A percentile compares a stretch with the other conserved stretches of the same genome.
phyloP scores from a whole-genome alignment of 2,888 invertebrate species.

The Candidula unifasciata region DNA sequence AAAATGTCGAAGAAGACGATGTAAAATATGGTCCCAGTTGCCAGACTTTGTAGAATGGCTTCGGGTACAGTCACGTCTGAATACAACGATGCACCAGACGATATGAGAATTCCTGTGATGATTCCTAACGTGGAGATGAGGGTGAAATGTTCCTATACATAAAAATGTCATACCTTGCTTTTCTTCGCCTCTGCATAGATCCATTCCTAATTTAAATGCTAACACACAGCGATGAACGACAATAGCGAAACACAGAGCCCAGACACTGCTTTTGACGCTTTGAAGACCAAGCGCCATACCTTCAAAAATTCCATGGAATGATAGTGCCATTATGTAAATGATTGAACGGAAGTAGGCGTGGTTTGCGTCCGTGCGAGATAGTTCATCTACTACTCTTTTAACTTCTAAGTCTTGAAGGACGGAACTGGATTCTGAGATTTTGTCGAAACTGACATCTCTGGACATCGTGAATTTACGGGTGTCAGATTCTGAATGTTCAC shows the following conservation, averaged over 20 bases:
- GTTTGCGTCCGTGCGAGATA: slow-evolving; percentile 63
- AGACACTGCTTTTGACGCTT: slow-evolving; percentile 67
- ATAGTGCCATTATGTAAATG: slow-evolving; percentile 68
- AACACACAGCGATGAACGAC: slow-evolving; percentile 68
- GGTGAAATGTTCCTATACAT: slow-evolving; percentile 69
- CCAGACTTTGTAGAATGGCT: slow-evolving; percentile 70
- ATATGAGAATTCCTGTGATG: slow-evolving; percentile 68
- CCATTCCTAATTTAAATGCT: slow-evolving; percentile 69
- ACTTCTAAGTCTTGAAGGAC: slow-evolving; percentile 63
- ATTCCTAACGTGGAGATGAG: slow-evolving; percentile 69
- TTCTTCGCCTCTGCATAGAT: slow-evolving; percentile 67
- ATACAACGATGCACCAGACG: slow-evolving; percentile 70
- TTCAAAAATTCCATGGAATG: slow-evolving; percentile 73
- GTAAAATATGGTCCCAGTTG: slow-evolving; percentile 72
- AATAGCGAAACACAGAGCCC: slow-evolving; percentile 71
- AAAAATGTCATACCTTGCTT: slow-evolving; percentile 68
- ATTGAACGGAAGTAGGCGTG: slow-evolving; percentile 68
- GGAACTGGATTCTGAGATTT: slow-evolving; percentile 47
- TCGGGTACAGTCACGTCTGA: slow-evolving; percentile 70
- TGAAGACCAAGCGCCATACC: slow-evolving; percentile 72
- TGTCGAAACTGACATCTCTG: slow-evolving; percentile 45
- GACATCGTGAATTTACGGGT: slow-evolving; percentile 40
- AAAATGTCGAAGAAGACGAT: slow-evolving; percentile 73
- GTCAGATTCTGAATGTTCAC: slow-evolving; percentile 32
- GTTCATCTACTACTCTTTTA: slow-evolving; percentile 69